Conservation (phyloP, 2,888 invertebrate genomes). For the Chalcis sispes region DNA sequence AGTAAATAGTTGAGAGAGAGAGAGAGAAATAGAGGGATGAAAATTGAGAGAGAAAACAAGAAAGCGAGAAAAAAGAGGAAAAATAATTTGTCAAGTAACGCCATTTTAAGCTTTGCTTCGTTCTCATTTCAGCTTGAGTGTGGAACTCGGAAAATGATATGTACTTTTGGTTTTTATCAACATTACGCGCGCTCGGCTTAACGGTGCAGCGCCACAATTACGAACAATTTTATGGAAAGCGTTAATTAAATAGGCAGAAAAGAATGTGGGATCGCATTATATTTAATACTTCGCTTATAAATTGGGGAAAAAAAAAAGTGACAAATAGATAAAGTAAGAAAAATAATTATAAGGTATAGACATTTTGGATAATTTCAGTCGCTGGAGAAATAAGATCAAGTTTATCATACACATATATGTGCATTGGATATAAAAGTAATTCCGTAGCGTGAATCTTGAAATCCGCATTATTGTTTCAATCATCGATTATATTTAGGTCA, state of each 20-base stretch:
- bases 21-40: no score
- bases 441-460: not conserved
- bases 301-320: no score
- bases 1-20: no score
- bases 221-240: not conserved
- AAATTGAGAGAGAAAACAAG: no score
- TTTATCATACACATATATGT: not conserved
- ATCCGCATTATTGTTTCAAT: constrained; percentile 4
- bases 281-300: no score
- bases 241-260: constrained; percentile 13
- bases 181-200: not conserved
- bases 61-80: no score
- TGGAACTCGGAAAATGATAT: no score
- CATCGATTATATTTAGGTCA: constrained; percentile 16
- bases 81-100: no score
- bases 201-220: not conserved
- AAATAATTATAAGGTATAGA: not conserved
- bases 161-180: not conserved
- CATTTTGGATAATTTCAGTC: not conserved
- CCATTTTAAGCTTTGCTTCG: no score
- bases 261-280: not conserved
- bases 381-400: not conserved
- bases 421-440: not conserved
- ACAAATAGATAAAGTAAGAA: not conserved
- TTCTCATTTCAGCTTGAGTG: no score